phyloP scores from a whole-genome alignment of 2,888 invertebrate genomes.

The Chrysodeixis includens region DNA sequence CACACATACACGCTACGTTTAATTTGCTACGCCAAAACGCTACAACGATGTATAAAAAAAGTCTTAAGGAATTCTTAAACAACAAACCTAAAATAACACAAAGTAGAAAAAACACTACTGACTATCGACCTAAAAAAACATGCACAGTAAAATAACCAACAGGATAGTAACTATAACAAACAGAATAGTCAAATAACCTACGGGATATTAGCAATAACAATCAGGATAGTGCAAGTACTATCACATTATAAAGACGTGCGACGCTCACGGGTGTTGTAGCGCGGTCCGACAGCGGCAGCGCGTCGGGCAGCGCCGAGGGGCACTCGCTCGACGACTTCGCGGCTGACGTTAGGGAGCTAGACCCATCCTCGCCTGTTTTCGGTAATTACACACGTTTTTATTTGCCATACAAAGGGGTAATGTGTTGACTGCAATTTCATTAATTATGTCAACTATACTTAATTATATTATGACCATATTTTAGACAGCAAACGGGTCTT shows the following conservation, averaged over 20 bases:
- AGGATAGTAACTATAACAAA: not conserved
- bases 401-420: conserved; percentile 63
- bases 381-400: conserved; percentile 78
- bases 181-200: not conserved
- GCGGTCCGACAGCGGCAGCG: conserved; percentile 84
- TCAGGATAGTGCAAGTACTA: not conserved
- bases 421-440: conserved; percentile 49
- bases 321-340: conserved; percentile 85
- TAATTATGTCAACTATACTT: no score
- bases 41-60: not conserved
- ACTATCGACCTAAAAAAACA: no score
- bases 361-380: conserved; percentile 86
- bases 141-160: not conserved
- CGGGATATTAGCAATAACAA: not conserved
- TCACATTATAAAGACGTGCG: not conserved
- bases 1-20: conserved; percentile 67
- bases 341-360: conserved; percentile 85
- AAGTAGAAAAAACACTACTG: not conserved
- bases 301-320: conserved; percentile 74
- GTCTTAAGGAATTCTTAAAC: not conserved
- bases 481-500: no score
- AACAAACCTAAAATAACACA: not conserved
- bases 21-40: conserved; percentile 61
- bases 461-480: no score
- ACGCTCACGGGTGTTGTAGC: conserved; percentile 73